These are phyloP conservation scores for Drosophila leontia DNA, from an alignment of 1,140 invertebrate species.

Conservation along the genomic window DNA sequence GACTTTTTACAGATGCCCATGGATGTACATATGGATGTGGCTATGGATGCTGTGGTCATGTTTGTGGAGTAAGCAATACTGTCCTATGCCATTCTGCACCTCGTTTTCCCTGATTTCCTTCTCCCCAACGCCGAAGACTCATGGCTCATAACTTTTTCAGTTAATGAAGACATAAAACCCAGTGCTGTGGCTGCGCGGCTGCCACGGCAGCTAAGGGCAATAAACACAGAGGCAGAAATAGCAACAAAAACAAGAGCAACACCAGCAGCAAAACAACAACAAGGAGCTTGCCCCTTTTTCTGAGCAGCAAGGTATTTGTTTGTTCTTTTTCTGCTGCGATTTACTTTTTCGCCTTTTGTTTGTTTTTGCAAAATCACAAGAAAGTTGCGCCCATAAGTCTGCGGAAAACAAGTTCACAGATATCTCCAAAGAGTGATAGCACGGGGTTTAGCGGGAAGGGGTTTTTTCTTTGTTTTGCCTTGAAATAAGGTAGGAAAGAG, in stretches of 20 bases:
- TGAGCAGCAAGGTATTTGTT: conserved; percentile 42
- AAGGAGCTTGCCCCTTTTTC: conserved; percentile 43
- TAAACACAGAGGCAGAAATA: conserved; percentile 43
- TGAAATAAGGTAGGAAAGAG: not conserved
- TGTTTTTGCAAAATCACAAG: conserved; percentile 65
- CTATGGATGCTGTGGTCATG: conserved; percentile 58
- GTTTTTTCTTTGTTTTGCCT: not conserved
- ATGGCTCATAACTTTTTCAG: conserved; percentile 82
- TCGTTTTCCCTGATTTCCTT: conserved; percentile 5
- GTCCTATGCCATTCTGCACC: conserved; percentile 15
- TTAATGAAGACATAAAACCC: conserved; percentile 84
- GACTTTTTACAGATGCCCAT: conserved; percentile 37
- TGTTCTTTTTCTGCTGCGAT: conserved; percentile 40
- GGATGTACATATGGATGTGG: not conserved
- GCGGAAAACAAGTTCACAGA: conserved; percentile 18
- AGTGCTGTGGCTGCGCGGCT: conserved; percentile 58
- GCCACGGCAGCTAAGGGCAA: conserved; percentile 66
- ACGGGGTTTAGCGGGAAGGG: conserved; percentile 1
- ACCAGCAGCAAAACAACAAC: conserved; percentile 14
- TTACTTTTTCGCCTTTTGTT: conserved; percentile 49
- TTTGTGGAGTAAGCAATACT: conserved; percentile 14
- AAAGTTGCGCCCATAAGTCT: conserved; percentile 60
- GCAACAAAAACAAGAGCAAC: conserved; percentile 9
- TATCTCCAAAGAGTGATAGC: conserved; percentile 57
- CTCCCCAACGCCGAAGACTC: conserved; percentile 31